Base-by-base conservation (phyloP, 2,797 vertebrate genomes). In the Neosalanx taihuensis region DNA sequence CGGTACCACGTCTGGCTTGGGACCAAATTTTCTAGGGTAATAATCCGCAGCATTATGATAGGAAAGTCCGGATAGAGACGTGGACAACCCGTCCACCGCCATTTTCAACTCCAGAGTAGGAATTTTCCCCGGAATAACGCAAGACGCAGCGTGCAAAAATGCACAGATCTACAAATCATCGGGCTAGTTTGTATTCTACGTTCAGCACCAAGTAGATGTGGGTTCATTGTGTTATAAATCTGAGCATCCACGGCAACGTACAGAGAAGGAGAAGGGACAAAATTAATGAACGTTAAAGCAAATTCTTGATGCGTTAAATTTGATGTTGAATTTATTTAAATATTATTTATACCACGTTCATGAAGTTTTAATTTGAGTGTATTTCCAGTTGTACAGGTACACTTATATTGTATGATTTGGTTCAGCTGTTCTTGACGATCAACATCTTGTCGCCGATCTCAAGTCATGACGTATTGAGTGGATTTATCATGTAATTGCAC, bases 1-100 rank as follows among this genome's bases (percentile, higher is more conserved):
- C 37, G 93, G 93, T 4, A 94, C 93, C 72, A 94, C 93, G 81
- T 94, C 93, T 46, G 93, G 93, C 69, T 92, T 94, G 6, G 90
- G 78, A 1, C 93, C 91, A 60, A 93, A 85, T 74, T 92, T 93
- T 72, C 93, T 76, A 15, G 92, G 89, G 74, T 93, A 94, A 67
- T 84, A 93, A 37, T 93, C 92, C 37, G 85, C 91, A 56, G 30
- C 79, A 70, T 72, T 81, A 63, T 89, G 91, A 75, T 89, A 91
- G 18, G 88, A 74, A 31, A 86, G 72, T 83, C 71, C 87, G 56
- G 86, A 33, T 67, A 72, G 77, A 56, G 92, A 93, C 92, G 92
- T 92, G 89, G 91, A 92, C 88, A 89, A 77, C 10, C 87, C 82
- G 63, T 92, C 91, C 91, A 87, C 86, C 88, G 88, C 88, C 88